Base-by-base conservation (phyloP, 2,113 vertebrate genomes). In the Malurus melanocephalus region DNA sequence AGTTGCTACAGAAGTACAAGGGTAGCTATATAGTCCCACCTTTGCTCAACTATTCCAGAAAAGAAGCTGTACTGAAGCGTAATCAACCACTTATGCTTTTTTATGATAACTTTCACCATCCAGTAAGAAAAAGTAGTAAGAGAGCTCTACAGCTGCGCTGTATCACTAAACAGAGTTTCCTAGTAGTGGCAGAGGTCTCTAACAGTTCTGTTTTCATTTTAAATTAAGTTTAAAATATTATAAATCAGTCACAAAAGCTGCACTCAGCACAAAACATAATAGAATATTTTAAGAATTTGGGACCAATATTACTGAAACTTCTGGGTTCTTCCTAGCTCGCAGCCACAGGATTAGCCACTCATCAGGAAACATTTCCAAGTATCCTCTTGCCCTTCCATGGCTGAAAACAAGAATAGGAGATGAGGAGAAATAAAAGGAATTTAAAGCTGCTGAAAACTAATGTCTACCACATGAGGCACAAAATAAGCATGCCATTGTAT, bases 401-500 rank as follows among this genome's bases (percentile, higher is more conserved):
- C 75, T 78, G 53, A 80, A 92, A 95, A 95, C 45, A 95, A 93
- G 93, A 92, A 95, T 92, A 89, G 65, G 60, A 93, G 77, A 92
- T 59, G n/a, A 80, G 65, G 67, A 38, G 55, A 81, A 93, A 91
- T 90, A 88, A 93, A 93, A 93, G 71, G 92, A 95, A 95, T 95
- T 90, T 95, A 87, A 92, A 94, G 80, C 91, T 90, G 87, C 89
- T 96, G 89, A 92, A 94, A 96, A 95, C 89, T 51, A 56, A 94
- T 77, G 88, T 93, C 91, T 94, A 94, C 93, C 84, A 96, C 93
- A 93, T 72, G 76, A 93, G 93, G 80, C 96, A 95, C 43, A 96
- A 93, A 95, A 94, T 91, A 95, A 53, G 67, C 75, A 96, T 61
- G 88, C 72, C 85, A 82, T 93, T 95, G 85, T 95, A 94, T 89